Percentiles rank a stretch among this genome's conserved stretches.
These are phyloP conservation scores for Drosophila paramelanica DNA, from an alignment of 2,888 invertebrate species.

Conservation along the genomic window DNA sequence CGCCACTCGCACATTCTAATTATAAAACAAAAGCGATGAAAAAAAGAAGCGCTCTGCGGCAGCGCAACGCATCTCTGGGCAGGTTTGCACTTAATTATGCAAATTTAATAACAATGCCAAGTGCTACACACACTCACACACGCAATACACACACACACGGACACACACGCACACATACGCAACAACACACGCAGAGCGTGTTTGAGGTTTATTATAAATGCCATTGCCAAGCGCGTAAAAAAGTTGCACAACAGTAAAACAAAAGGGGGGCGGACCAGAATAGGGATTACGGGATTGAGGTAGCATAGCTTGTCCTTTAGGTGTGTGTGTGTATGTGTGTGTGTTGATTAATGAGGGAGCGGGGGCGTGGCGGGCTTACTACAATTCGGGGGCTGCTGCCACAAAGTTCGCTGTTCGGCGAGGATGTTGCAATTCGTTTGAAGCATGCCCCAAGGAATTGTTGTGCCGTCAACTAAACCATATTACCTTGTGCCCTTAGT, in stretches of 20 bases:
- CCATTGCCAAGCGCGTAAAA: conserved; percentile 52
- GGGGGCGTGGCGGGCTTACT: neutral
- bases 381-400: neutral
- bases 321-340: conserved; percentile 4
- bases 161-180: conserved; percentile 6
- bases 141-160: conserved; percentile 8
- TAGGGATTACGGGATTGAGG: neutral
- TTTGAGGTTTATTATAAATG: conserved; percentile 63
- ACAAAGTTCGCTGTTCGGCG: conserved; percentile 19
- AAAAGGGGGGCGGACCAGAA: neutral
- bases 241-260: conserved; percentile 5
- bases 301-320: conserved; percentile 21
- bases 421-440: conserved; percentile 61
- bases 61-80: conserved; percentile 38
- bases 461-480: conserved; percentile 30
- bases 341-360: neutral
- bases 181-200: conserved; percentile 1
- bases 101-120: conserved; percentile 74
- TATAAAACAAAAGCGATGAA: conserved; percentile 37
- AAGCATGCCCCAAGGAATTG: conserved; percentile 74
- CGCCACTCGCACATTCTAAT: conserved; percentile 50
- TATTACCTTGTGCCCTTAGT: conserved; percentile 10
- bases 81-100: conserved; percentile 74
- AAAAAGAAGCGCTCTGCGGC: conserved; percentile 24
- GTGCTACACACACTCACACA: conserved; percentile 37